These are phyloP conservation scores for Sinopyrophorus schimmeli DNA, from an alignment of 2,888 invertebrate species.

Conservation along the genomic window DNA sequence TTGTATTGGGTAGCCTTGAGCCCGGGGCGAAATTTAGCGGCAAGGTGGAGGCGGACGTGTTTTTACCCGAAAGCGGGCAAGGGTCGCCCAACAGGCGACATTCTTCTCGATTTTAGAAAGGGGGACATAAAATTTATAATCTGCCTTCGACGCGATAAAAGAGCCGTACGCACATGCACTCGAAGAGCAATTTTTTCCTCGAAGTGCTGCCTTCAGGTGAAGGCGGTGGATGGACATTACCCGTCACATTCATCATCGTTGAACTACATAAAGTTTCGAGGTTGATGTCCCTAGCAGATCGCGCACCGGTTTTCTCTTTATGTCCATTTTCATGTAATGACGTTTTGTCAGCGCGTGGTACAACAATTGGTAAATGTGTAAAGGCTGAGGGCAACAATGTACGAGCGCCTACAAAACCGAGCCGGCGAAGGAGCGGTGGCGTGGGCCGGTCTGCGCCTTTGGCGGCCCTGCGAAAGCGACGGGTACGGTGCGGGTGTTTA, in stretches of 20 bases:
- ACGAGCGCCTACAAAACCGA: conserved; percentile 39
- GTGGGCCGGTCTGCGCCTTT: conserved; percentile 37
- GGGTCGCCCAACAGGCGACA: no score
- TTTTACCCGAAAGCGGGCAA: no score
- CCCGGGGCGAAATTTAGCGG: no score
- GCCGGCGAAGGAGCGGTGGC: conserved; percentile 41
- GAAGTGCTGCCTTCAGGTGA: conserved; percentile 12
- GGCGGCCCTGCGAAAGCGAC: no score
- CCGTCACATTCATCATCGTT: conserved; percentile 19
- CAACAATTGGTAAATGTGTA: conserved; percentile 37
- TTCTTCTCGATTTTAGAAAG: no score
- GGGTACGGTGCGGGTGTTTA: no score
- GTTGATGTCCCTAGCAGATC: conserved; percentile 29
- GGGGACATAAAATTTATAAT: no score
- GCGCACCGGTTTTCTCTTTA: conserved; percentile 16
- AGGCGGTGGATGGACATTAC: conserved; percentile 11
- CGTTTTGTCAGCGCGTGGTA: conserved; percentile 25
- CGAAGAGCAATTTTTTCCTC: conserved; percentile 16
- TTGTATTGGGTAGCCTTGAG: no score
- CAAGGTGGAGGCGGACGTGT: no score
- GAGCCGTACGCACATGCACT: no score
- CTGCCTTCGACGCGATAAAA: no score
- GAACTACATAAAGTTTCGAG: conserved; percentile 26
- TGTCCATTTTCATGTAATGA: conserved; percentile 16
- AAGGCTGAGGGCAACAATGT: conserved; percentile 34